Base-by-base conservation (phyloP, 1,140 invertebrate genomes). In the Laodelphax striatellus region DNA sequence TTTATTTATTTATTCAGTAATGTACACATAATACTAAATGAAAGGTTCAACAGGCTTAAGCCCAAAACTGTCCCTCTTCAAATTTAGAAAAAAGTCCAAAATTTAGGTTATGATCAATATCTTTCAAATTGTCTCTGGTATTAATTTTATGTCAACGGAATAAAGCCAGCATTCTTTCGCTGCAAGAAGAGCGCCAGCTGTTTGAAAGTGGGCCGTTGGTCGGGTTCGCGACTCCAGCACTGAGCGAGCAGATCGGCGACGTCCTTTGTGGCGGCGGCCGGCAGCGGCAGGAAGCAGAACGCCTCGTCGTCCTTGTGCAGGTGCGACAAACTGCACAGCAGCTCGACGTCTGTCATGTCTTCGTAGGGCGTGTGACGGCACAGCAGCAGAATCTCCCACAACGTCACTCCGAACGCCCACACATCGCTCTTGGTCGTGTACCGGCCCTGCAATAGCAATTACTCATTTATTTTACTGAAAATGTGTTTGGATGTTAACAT, bases 121-220 rank as follows among this genome's bases (percentile, higher is more conserved):
- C n/a, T n/a, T n/a, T n/a, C n/a, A n/a, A n/a, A n/a, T n/a, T n/a
- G n/a, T n/a, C n/a, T n/a, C n/a, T n/a, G n/a, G n/a, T n/a, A n/a
- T n/a, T n/a, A n/a, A n/a, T n/a, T n/a, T 38, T 58, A 60, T 31
- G 57, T 38, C 2, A 63, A 55, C 0, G 83, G 81, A 46, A 79
- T 79, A 70, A 86, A 89, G 28, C 84, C 85, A 62, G 91, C 79
- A 69, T 88, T 88, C 72, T 92, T 92, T 55, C 90, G 73, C 68
- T 92, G 88, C 13, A 95, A 76, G 73, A 94, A 93, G 57, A 90
- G 80, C 68, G 90, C 87, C 57, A 94, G 89, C 72, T 94, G 90
- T 42, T 83, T 77, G 76, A 95, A 96, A 31, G 85, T 84, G 0
- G 92, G 92, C 52, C 92, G 74, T 38, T 87, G 85, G 31, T 76